Conservation (phyloP, 2,113 vertebrate species). For the Chlamydotis undulata region DNA sequence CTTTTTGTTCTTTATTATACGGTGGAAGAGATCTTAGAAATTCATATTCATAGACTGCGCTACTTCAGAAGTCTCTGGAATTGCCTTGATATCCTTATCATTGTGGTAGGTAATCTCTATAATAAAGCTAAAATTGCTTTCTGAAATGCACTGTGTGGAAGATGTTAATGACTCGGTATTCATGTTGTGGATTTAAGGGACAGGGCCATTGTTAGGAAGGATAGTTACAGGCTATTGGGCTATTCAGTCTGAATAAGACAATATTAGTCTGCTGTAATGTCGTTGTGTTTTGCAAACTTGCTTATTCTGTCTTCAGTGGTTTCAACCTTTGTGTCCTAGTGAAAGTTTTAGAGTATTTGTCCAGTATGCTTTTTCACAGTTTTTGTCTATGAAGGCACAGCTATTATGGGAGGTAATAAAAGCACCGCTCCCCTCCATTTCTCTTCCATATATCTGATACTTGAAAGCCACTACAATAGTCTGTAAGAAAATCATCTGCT, state of each 20-base stretch:
- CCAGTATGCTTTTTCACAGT: not conserved
- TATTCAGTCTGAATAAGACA: not conserved
- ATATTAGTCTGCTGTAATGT: not conserved
- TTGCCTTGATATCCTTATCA: slow-evolving; percentile 92
- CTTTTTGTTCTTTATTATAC: slow-evolving; percentile 93
- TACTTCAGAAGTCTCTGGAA: slow-evolving; percentile 98
- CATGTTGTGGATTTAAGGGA: not conserved
- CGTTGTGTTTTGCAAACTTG: not conserved
- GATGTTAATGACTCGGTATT: not conserved
- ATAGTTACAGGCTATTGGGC: not conserved
- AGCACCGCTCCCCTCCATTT: not conserved
- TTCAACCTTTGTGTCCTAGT: not conserved
- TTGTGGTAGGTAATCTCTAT: slow-evolving; percentile 78
- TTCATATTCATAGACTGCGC: slow-evolving; percentile 87
- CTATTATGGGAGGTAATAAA: not conserved
- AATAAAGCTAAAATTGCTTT: not conserved
- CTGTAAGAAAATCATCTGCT: not conserved
- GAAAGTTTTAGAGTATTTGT: not conserved
- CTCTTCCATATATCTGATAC: not conserved
- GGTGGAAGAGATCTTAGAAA: slow-evolving; percentile 94
- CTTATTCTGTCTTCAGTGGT: not conserved
- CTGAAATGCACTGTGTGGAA: not conserved
- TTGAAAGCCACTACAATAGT: no score
- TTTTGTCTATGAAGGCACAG: not conserved
- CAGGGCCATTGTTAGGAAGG: not conserved